Conservation (phyloP, 1,140 invertebrate genomes). For the Cydia splendana region DNA sequence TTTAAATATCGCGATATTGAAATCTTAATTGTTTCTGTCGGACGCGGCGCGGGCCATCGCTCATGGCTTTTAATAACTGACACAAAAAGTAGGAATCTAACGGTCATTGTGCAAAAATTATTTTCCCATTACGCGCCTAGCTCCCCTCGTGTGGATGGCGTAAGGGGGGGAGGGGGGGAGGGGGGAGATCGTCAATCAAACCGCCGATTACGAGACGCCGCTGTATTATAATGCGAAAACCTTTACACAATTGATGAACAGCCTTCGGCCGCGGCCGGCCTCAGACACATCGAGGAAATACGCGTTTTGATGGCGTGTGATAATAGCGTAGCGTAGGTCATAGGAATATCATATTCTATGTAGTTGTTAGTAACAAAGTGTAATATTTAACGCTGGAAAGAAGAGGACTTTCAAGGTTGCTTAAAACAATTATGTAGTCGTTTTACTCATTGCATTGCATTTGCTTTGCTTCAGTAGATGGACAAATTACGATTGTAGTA, state of each 20-base stretch:
- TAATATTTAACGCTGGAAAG: too few species aligned
- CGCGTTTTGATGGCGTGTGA: background rate
- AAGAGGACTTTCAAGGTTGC: too few species aligned
- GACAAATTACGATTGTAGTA: too few species aligned
- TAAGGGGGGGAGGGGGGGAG: background rate
- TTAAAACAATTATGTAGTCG: too few species aligned
- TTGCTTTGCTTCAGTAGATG: too few species aligned
- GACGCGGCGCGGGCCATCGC: conserved; percentile 4
- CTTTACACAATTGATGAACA: conserved; percentile 31
- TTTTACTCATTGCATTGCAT: too few species aligned
- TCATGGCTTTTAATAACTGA: conserved; percentile 39
- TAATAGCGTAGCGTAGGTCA: background rate
- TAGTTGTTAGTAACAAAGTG: background rate
- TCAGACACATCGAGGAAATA: background rate
- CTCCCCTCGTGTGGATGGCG: background rate
- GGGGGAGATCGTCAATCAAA: conserved; percentile 22
- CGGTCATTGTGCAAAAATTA: conserved; percentile 42
- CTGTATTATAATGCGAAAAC: conserved; percentile 30
- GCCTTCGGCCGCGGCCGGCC: background rate
- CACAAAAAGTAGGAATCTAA: conserved; percentile 38
- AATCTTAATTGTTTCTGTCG: conserved; percentile 31
- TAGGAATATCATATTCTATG: background rate
- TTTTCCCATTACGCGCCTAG: conserved; percentile 36
- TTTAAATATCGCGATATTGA: conserved; percentile 31
- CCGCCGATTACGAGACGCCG: conserved; percentile 26